Evolutionary conservation across 2,888 invertebrate genomes (phyloP).

Genomic region (Neoascia interrupta): DNA sequence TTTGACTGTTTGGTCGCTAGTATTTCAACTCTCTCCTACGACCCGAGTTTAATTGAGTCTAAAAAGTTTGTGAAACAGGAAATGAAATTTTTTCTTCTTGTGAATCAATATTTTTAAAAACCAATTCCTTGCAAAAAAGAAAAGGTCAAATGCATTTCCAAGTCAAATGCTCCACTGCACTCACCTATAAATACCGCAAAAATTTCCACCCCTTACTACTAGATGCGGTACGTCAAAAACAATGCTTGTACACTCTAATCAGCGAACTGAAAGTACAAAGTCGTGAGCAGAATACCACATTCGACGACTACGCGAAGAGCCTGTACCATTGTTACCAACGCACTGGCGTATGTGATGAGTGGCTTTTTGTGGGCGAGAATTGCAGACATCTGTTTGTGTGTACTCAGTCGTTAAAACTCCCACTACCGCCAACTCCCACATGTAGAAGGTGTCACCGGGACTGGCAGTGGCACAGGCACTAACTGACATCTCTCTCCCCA

Average conservation of each 20-base stretch:
- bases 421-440: conserved; percentile 32
- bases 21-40: too few species aligned
- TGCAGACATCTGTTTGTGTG: conserved; percentile 42
- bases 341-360: conserved; percentile 2
- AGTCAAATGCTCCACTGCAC: too few species aligned
- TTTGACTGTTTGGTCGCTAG: too few species aligned
- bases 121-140: too few species aligned
- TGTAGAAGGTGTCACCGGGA: conserved; percentile 56
- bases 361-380: conserved; percentile 46
- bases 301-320: conserved; percentile 35
- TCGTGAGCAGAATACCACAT: conserved; percentile 64
- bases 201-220: too few species aligned
- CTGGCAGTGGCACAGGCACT: conserved; percentile 46
- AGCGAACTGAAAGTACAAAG: conserved; percentile 65
- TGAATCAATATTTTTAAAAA: too few species aligned
- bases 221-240: conserved; percentile 54
- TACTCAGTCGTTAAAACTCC: conserved; percentile 46
- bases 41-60: too few species aligned
- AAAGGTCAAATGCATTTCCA: too few species aligned
- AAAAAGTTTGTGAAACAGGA: too few species aligned
- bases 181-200: too few species aligned
- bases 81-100: neutral
- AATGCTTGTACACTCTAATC: conserved; percentile 63
- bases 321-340: conserved; percentile 14
- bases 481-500: conserved; percentile 55